Evolutionary conservation across 1,140 invertebrate species (phyloP).

Genomic region (Hormaphis cornu): DNA sequence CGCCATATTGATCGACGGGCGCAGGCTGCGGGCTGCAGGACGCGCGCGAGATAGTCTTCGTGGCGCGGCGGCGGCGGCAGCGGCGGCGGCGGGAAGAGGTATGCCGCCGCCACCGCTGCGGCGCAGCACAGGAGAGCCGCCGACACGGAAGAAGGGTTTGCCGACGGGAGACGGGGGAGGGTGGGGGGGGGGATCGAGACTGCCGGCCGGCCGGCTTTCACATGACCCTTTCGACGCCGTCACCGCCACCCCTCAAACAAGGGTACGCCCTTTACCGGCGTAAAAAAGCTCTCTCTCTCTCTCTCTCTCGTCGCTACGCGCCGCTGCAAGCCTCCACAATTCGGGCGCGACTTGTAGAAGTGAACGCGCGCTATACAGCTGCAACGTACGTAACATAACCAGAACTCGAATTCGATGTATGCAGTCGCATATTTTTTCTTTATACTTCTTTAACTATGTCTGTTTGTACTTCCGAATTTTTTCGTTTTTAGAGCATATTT

Average conservation of each 20-base stretch:
- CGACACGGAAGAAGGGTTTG: too few relatives aligned
- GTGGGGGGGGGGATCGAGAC: background rate
- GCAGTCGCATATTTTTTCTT: too few relatives aligned
- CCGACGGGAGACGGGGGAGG: background rate
- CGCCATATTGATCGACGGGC: slow-evolving; percentile 19
- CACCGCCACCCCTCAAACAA: background rate
- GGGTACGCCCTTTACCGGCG: background rate
- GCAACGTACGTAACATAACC: background rate
- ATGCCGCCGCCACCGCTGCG: background rate
- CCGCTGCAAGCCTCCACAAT: background rate
- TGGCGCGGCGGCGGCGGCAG: background rate
- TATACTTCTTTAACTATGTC: too few relatives aligned
- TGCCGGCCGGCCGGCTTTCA: slow-evolving; percentile 24
- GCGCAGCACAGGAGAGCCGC: background rate
- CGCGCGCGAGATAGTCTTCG: slow-evolving; percentile 2
- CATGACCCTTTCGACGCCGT: background rate
- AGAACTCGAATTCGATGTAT: too few relatives aligned
- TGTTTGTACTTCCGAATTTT: too few relatives aligned
- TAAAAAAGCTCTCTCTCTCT: slow-evolving; percentile 6
- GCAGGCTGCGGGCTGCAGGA: background rate
- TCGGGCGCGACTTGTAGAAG: background rate
- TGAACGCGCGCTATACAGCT: background rate
- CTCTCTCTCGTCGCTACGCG: too few relatives aligned
- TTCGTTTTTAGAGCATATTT: too few relatives aligned
- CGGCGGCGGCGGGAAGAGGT: background rate